These are phyloP conservation scores for Sepioteuthis lessoniana DNA, from an alignment of 2,888 invertebrate species.

Conservation along the genomic window DNA sequence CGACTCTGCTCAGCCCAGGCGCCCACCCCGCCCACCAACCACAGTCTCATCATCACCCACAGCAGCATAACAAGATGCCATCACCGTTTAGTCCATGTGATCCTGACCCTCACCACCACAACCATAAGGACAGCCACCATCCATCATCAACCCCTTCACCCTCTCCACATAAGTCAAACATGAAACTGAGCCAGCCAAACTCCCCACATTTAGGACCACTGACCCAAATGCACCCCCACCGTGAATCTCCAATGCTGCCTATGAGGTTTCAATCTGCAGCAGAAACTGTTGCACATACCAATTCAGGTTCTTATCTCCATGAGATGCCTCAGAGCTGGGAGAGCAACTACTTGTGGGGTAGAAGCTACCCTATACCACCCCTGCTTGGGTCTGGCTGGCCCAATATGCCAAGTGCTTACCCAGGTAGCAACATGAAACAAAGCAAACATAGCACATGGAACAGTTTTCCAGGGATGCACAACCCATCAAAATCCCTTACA, in stretches of 20 bases:
- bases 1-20: neutral
- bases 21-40: neutral
- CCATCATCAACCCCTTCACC: conserved; percentile 34
- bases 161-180: neutral
- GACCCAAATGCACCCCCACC: neutral
- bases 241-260: conserved; percentile 11
- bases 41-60: neutral
- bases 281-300: neutral
- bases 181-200: conserved; percentile 34
- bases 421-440: neutral
- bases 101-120: neutral
- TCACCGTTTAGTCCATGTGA: neutral
- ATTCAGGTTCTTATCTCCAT: neutral
- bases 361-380: conserved; percentile 35
- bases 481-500: neutral
- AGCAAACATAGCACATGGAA: conserved; percentile 42
- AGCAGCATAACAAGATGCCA: neutral
- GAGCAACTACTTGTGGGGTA: conserved; percentile 43
- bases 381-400: conserved; percentile 43
- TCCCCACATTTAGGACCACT: neutral
- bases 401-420: conserved; percentile 6
- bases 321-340: conserved; percentile 47
- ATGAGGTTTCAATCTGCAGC: conserved; percentile 6
- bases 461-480: conserved; percentile 39
- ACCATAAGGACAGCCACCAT: neutral